Evolutionary conservation across 1,140 invertebrate species (phyloP).

Genomic region (Drosophila tropicalis): DNA sequence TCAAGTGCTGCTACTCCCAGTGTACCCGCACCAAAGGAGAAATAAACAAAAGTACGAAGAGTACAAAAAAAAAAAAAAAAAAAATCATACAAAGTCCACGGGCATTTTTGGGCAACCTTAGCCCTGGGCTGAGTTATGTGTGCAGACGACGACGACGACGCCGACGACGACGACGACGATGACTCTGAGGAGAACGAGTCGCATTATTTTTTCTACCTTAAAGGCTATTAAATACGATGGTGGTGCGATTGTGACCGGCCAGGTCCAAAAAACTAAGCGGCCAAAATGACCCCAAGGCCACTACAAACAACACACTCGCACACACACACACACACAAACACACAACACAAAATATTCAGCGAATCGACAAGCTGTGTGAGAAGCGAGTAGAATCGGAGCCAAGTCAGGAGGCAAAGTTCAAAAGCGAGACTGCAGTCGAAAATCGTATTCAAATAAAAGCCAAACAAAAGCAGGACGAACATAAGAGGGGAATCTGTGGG

Average conservation of each 20-base stretch:
- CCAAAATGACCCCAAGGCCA: constrained; percentile 46
- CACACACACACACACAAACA: constrained; percentile 17
- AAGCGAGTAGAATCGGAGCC: constrained; percentile 34
- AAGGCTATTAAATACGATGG: constrained; percentile 79
- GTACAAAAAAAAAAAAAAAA: constrained; percentile 52
- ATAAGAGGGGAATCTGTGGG: neutral
- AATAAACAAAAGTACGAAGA: constrained; percentile 82
- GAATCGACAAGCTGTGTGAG: constrained; percentile 49
- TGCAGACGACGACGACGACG: constrained; percentile 48
- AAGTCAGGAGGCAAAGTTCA: constrained; percentile 70
- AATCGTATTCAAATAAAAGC: constrained; percentile 63
- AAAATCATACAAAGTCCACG: constrained; percentile 67
- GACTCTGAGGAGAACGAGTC: constrained; percentile 57
- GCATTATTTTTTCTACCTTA: constrained; percentile 77
- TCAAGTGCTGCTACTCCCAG: constrained; percentile 58
- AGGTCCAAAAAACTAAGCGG: constrained; percentile 51
- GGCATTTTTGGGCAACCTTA: constrained; percentile 75
- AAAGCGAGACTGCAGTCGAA: constrained; percentile 55
- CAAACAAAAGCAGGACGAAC: constrained; percentile 31
- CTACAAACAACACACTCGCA: constrained; percentile 38
- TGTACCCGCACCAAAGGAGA: constrained; percentile 75
- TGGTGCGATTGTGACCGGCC: constrained; percentile 53
- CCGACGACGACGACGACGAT: constrained; percentile 28
- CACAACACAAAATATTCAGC: constrained; percentile 41
- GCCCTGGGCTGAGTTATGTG: constrained; percentile 77